phyloP scores from a whole-genome alignment of 2,113 vertebrate species.

The Hiodon tergisus region DNA sequence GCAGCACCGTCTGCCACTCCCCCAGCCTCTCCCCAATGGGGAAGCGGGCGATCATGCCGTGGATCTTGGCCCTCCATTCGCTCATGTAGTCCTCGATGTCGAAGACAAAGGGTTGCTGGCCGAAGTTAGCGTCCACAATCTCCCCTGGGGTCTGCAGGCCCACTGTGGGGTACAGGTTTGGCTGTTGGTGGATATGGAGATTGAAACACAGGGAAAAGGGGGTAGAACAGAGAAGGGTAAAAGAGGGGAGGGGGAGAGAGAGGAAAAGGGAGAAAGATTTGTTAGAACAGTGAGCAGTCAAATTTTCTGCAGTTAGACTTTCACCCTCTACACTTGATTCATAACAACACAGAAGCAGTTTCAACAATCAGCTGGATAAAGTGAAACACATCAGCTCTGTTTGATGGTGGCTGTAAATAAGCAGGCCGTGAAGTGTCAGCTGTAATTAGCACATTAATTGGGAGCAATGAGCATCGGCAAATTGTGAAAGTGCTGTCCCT shows the following conservation, averaged over 20 bases:
- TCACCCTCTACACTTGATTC: conserved; percentile 6
- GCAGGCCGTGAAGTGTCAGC: neutral
- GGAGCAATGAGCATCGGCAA: neutral
- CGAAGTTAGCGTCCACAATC: conserved; percentile 97
- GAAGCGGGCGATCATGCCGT: conserved; percentile 88
- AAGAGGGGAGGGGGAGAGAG: neutral
- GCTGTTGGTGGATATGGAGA: conserved; percentile 63
- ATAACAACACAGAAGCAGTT: neutral
- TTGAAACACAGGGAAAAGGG: neutral
- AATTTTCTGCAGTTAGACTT: neutral
- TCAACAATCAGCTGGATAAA: neutral
- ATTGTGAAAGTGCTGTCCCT: no score
- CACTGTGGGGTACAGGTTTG: conserved; percentile 95
- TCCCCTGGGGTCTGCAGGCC: conserved; percentile 96
- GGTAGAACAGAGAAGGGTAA: neutral
- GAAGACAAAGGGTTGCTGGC: conserved; percentile 96
- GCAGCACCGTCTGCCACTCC: conserved; percentile 95
- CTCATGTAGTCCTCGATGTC: conserved; percentile 99
- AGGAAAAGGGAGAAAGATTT: neutral
- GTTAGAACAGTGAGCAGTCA: neutral
- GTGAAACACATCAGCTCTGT: neutral
- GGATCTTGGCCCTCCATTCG: conserved; percentile 94
- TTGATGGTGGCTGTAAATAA: neutral
- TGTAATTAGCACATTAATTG: neutral
- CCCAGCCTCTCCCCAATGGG: conserved; percentile 91